Evolutionary conservation across 2,888 invertebrate species (phyloP).

Genomic region (Dynastes grantii): DNA sequence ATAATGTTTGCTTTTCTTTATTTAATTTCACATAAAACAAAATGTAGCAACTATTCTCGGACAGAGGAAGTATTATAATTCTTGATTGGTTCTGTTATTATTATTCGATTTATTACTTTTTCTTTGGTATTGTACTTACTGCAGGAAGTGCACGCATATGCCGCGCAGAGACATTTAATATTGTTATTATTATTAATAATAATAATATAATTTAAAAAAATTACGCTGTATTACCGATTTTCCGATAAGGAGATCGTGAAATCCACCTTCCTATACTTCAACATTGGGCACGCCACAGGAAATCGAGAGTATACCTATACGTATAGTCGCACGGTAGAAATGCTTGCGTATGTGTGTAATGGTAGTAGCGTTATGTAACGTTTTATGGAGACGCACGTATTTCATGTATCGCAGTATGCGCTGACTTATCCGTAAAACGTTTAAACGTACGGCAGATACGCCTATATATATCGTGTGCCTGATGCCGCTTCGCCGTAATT

Average conservation of each 20-base stretch:
- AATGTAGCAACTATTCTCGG: too few relatives aligned
- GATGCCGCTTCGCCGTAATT: conserved; percentile 13
- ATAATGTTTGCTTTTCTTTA: too few relatives aligned
- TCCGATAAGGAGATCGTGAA: conserved; percentile 52
- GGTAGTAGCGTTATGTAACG: conserved; percentile 55
- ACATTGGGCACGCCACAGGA: conserved; percentile 37
- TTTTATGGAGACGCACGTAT: conserved; percentile 47
- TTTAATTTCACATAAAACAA: too few relatives aligned
- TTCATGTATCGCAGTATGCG: conserved; percentile 9
- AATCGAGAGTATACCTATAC: conserved; percentile 45
- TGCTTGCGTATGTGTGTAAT: conserved; percentile 1
- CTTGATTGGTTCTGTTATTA: too few relatives aligned
- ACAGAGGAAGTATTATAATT: too few relatives aligned
- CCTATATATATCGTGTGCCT: conserved; percentile 9
- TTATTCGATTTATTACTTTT: too few relatives aligned
- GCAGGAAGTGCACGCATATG: background rate
- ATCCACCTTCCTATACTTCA: conserved; percentile 5
- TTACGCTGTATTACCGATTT: conserved; percentile 50
- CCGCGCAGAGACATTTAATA: background rate
- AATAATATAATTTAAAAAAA: conserved; percentile 38
- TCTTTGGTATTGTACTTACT: too few relatives aligned
- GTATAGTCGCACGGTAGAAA: background rate
- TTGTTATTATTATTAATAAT: background rate
- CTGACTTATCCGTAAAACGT: background rate
- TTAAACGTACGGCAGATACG: background rate